Conservation (phyloP, 2,113 vertebrate species). For the Cichladusa arquata region DNA sequence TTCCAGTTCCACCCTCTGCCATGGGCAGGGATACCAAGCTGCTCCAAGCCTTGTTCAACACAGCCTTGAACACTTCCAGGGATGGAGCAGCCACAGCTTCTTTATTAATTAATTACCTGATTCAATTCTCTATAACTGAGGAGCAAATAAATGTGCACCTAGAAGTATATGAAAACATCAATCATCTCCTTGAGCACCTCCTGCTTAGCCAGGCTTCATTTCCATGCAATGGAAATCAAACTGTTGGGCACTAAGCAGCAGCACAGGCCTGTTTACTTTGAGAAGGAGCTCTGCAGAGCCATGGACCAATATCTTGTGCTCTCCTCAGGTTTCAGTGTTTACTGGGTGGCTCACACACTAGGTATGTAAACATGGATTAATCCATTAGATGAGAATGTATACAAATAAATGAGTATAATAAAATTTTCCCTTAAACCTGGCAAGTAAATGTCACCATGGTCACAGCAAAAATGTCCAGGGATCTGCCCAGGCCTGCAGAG, state of each 20-base stretch:
- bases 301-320: neutral
- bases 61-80: neutral
- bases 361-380: conserved; percentile 20
- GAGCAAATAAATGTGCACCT: neutral
- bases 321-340: neutral
- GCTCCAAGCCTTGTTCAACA: neutral
- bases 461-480: neutral
- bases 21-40: neutral
- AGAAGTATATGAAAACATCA: neutral
- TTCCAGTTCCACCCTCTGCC: neutral
- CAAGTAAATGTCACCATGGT: conserved; percentile 22
- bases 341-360: neutral
- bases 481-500: neutral
- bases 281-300: neutral
- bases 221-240: neutral
- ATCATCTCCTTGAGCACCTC: neutral
- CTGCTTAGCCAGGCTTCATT: neutral
- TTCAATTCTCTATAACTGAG: neutral
- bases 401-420: neutral
- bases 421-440: neutral
- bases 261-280: neutral
- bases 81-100: neutral
- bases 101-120: neutral
- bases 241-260: neutral
- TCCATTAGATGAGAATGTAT: neutral